Evolutionary conservation across 2,888 invertebrate genomes (phyloP).

Genomic region (Toxonevra muliebris): DNA sequence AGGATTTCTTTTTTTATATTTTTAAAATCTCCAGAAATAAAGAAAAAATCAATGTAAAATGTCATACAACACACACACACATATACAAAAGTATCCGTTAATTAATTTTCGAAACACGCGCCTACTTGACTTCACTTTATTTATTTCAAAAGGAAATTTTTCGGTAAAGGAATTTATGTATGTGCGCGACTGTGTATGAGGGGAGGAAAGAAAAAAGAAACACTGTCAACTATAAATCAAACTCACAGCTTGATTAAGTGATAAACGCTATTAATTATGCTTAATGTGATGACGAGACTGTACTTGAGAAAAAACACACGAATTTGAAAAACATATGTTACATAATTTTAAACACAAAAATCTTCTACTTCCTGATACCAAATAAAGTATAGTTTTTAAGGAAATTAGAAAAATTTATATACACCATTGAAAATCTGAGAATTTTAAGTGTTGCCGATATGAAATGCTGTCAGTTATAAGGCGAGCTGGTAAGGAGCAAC

Average conservation of each 20-base stretch:
- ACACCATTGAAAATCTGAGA: no score
- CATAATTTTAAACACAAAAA: no score
- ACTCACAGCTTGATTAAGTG: slow-evolving; percentile 46
- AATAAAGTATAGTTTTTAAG: no score
- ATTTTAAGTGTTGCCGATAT: no score
- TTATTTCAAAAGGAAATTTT: slow-evolving; percentile 13
- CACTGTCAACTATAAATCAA: slow-evolving; percentile 44
- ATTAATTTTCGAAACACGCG: slow-evolving; percentile 46
- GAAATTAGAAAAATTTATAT: no score
- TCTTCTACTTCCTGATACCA: no score
- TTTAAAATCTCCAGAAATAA: neutral
- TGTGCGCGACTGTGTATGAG: neutral
- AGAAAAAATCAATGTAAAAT: slow-evolving; percentile 10
- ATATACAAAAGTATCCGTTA: slow-evolving; percentile 37
- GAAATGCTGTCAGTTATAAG: no score
- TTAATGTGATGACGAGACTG: no score
- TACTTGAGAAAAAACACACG: no score
- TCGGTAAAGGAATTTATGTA: slow-evolving; percentile 9
- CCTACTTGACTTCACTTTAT: slow-evolving; percentile 39
- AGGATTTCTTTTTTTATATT: no score
- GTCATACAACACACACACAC: neutral
- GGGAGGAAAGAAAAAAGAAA: slow-evolving; percentile 4
- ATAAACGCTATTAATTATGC: slow-evolving; percentile 43
- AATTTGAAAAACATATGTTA: no score
- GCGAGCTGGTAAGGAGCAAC: no score